Evolutionary conservation across 2,888 invertebrate species (phyloP), one percentile per base, ranked within the genome.

Genomic region (Aelia acuminata): DNA sequence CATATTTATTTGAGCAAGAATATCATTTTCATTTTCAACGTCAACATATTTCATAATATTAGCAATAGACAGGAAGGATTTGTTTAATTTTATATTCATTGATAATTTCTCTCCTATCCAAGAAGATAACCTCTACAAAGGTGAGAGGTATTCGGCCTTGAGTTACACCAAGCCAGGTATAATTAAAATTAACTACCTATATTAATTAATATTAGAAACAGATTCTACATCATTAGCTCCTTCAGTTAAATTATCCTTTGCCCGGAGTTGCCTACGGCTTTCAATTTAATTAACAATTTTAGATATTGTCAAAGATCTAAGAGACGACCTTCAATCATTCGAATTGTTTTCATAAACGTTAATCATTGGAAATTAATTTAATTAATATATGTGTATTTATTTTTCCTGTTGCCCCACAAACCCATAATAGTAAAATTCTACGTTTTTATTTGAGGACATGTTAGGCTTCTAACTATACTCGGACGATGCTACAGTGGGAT

Each of bases 131-230:
- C 57, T 57, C 13, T n/a, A 57, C 4, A 26, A 26, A 26, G 57
- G 13, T 57, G 26, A 57, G 13, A 26, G 13, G 26, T 26, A 57
- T 26, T 57, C 26, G 2, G n/a, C 22, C 53, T 53, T 53, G 11
- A 57, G 13, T 57, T 11, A 26, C 13, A 26, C 57, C 26, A 26
- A 13, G 57, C 13, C 13, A 26, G 5, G 11, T 57, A 57, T 57
- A 57, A 26, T 57, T 57, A 57, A n/a, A 57, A 57, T 57, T 57
- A 26, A 57, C 57, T 26, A n/a, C 57, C 26, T 26, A 57, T 2
- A 26, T 11, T 57, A 57, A 57, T 57, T 57, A 57, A 57, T 57
- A 57, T 57, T 57, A 57, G 57, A 26, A 57, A 57, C 57, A 57
- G 57, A n/a, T 26, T 57, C 57, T 57, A 57, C 57, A 26, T 57